A percentile compares a stretch with the other conserved stretches of the same genome.
Evolutionary conservation across 2,888 invertebrate species (phyloP).

Genomic region (Gastracanthus pulcherrimus): DNA sequence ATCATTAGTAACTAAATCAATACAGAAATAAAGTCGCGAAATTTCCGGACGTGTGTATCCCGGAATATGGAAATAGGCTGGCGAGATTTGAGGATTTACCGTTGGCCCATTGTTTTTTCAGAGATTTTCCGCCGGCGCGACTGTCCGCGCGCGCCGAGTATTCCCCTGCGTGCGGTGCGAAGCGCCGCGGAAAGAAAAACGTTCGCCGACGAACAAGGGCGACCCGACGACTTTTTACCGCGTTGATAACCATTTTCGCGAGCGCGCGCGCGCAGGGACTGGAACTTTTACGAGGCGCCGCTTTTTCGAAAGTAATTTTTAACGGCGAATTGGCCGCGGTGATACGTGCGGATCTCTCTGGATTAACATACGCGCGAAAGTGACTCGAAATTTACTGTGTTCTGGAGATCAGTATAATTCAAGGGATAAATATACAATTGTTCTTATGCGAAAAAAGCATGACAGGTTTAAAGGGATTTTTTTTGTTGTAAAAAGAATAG

Average conservation of each 20-base stretch:
- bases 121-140: background rate
- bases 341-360: too few relatives aligned
- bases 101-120: background rate
- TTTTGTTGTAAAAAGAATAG: too few relatives aligned
- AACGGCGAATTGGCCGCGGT: background rate
- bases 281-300: background rate
- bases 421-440: too few relatives aligned
- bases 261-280: background rate
- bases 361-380: too few relatives aligned
- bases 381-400: too few relatives aligned
- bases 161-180: background rate
- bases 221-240: background rate
- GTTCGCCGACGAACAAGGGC: background rate
- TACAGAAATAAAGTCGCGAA: background rate
- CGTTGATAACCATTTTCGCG: constrained; percentile 28
- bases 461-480: too few relatives aligned
- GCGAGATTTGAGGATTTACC: constrained; percentile 4
- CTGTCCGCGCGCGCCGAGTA: background rate
- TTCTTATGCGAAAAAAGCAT: too few relatives aligned
- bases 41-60: background rate
- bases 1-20: too few relatives aligned
- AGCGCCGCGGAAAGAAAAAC: background rate
- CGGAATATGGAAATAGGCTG: constrained; percentile 1
- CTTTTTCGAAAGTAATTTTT: background rate
- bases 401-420: too few relatives aligned